Evolutionary conservation across 2,888 invertebrate genomes (phyloP).

Genomic region (Caenorhabditis auriculariae): DNA sequence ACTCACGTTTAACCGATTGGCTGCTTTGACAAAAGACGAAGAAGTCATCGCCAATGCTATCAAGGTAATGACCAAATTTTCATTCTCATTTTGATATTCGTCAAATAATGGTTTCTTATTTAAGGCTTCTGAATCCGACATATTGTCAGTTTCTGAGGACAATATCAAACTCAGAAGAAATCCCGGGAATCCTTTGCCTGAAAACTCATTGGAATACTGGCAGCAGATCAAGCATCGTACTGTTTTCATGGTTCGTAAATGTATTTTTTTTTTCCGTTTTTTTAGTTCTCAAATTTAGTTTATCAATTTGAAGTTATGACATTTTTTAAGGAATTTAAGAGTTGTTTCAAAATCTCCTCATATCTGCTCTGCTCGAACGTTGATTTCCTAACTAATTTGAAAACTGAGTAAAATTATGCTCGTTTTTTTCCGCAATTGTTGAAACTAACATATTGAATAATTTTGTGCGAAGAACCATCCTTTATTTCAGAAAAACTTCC

Average conservation of each 20-base stretch:
- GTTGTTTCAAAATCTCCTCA: not conserved
- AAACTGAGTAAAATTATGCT: no score
- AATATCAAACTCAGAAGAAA: constrained; percentile 76
- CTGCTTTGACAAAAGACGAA: constrained; percentile 72
- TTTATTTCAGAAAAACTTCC: constrained; percentile 72
- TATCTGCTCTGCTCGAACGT: no score
- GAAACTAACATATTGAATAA: not conserved
- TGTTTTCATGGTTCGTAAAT: constrained; percentile 72
- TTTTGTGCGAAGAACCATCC: not conserved
- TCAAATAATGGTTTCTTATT: not conserved
- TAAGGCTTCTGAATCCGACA: constrained; percentile 62
- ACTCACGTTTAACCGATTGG: constrained; percentile 83
- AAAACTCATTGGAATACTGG: constrained; percentile 79
- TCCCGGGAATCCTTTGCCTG: constrained; percentile 78
- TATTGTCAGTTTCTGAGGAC: constrained; percentile 69
- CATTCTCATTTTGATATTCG: constrained; percentile 64
- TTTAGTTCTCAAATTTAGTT: constrained; percentile 1
- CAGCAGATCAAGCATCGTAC: constrained; percentile 78
- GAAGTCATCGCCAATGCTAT: constrained; percentile 77
- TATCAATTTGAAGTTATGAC: no score
- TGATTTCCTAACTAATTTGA: no score
- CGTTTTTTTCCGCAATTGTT: no score
- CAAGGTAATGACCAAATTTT: constrained; percentile 75
- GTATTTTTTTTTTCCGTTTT: constrained; percentile 1
- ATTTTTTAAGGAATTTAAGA: no score